Percentiles rank a stretch among this genome's conserved stretches.
Evolutionary conservation across 2,797 vertebrate genomes (phyloP).

Genomic region (Onychomys arenicola): DNA sequence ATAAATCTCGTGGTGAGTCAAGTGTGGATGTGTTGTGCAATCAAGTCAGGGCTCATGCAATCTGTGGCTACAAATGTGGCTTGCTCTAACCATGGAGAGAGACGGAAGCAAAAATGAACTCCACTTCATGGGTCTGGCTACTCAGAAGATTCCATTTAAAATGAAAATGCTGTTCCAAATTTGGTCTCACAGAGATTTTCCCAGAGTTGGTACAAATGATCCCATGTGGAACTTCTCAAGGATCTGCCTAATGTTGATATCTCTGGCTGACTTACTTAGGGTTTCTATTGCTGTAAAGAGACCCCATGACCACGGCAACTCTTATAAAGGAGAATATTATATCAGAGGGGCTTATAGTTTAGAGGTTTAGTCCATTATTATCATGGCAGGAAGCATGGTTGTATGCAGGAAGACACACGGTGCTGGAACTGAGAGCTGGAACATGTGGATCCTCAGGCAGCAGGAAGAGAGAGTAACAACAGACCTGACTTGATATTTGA

Average conservation of each 20-base stretch:
- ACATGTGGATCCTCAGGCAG: neutral
- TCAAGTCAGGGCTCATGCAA: neutral
- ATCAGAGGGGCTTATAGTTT: neutral
- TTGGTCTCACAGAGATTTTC: neutral
- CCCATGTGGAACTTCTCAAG: constrained; percentile 42
- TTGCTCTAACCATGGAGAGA: neutral
- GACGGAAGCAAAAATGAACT: neutral
- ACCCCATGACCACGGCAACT: neutral
- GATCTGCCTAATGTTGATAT: neutral
- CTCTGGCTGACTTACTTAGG: neutral
- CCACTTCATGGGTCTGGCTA: neutral
- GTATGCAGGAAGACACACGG: neutral
- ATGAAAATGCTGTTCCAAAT: neutral
- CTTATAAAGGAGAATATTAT: neutral
- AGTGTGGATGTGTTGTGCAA: neutral
- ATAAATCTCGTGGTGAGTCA: neutral
- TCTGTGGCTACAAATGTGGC: neutral
- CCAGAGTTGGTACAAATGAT: constrained; percentile 17
- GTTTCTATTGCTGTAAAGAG: neutral
- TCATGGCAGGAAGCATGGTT: neutral
- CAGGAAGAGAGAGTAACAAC: neutral
- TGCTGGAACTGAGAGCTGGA: neutral
- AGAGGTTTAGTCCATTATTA: neutral
- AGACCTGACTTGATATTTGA: neutral
- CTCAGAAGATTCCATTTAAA: constrained; percentile 21